These are phyloP conservation scores for Mya arenaria DNA, from an alignment of 1,140 invertebrate species.

Conservation along the genomic window DNA sequence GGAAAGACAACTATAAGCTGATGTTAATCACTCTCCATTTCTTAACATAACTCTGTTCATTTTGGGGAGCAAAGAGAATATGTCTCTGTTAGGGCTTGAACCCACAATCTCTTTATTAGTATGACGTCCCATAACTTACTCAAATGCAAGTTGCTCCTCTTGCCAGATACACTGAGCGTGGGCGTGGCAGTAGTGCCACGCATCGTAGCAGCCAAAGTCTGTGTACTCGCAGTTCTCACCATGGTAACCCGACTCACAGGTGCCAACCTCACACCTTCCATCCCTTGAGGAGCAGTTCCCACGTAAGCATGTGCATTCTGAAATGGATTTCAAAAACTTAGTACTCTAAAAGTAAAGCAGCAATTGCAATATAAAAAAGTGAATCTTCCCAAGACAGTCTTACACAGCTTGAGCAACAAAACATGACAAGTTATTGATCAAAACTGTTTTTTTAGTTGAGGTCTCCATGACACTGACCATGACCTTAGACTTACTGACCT, in stretches of 20 bases:
- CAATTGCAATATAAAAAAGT: too few relatives aligned
- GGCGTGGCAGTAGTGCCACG: slow-evolving; percentile 5
- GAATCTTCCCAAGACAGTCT: too few relatives aligned
- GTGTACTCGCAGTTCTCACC: slow-evolving; percentile 30
- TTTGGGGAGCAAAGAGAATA: too few relatives aligned
- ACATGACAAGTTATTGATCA: too few relatives aligned
- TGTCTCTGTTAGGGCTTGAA: too few relatives aligned
- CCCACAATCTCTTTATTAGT: neutral
- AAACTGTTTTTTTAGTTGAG: too few relatives aligned
- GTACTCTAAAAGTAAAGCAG: too few relatives aligned
- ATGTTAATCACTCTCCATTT: too few relatives aligned
- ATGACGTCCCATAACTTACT: neutral
- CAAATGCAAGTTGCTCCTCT: slow-evolving; percentile 1
- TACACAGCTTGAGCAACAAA: too few relatives aligned
- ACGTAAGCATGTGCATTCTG: slow-evolving; percentile 44
- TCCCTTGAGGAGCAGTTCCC: neutral
- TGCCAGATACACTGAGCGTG: slow-evolving; percentile 18
- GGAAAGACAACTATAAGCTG: neutral
- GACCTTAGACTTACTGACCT: too few relatives aligned
- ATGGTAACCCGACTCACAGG: neutral
- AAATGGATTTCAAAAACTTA: neutral
- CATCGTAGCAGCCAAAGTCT: slow-evolving; percentile 2
- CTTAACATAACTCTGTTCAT: too few relatives aligned
- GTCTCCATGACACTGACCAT: too few relatives aligned
- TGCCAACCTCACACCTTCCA: slow-evolving; percentile 11